Percentiles rank a stretch among this genome's conserved stretches.
phyloP scores from a whole-genome alignment of 2,888 invertebrate genomes.

The Scelioninae gen. 1 region DNA sequence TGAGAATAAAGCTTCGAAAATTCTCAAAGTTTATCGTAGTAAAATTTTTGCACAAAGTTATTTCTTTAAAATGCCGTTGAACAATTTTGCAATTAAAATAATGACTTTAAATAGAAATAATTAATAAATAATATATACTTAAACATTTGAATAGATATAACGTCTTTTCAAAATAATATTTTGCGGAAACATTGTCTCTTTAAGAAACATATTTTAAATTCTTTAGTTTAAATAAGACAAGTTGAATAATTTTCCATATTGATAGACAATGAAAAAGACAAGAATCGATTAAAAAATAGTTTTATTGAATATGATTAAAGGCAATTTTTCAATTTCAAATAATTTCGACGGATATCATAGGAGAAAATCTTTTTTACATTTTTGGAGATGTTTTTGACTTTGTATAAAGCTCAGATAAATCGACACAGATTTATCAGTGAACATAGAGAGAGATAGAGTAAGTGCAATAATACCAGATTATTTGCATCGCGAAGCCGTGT shows the following conservation, averaged over 20 bases:
- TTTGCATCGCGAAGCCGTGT: conserved; percentile 83
- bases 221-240: background rate
- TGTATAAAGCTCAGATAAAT: conserved; percentile 65
- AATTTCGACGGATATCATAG: conserved; percentile 19
- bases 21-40: conserved; percentile 14
- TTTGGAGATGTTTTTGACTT: conserved; percentile 59
- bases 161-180: no score
- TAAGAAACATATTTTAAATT: background rate
- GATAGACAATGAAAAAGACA: background rate
- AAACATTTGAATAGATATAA: no score
- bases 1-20: conserved; percentile 15
- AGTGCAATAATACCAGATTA: conserved; percentile 85
- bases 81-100: background rate
- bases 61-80: background rate
- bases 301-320: conserved; percentile 8
- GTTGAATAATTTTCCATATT: background rate
- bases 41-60: background rate
- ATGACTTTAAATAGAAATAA: background rate
- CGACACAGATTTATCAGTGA: conserved; percentile 72
- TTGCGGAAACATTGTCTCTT: no score
- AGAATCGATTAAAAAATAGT: conserved; percentile 14
- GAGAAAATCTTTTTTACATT: conserved; percentile 34
- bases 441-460: conserved; percentile 77
- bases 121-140: background rate
- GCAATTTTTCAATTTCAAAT: conserved; percentile 21